Percentiles rank a stretch among this genome's conserved stretches.
phyloP scores from a whole-genome alignment of 2,888 invertebrate species.

The Rhagophthalmus giganteus region DNA sequence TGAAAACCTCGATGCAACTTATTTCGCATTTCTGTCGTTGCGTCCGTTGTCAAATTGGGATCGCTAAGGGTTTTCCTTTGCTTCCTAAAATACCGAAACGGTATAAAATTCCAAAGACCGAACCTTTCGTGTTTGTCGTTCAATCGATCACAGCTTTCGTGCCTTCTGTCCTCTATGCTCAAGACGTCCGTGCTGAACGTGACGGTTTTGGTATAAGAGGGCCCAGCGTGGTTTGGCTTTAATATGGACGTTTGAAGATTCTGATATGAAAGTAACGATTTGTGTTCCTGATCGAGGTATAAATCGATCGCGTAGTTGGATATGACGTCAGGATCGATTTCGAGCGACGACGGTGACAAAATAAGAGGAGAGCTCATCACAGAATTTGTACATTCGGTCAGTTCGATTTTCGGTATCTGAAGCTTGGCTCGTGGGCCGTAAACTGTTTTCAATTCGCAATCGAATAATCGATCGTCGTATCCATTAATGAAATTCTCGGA shows the following conservation, averaged over 20 bases:
- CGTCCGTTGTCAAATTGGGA: constrained; percentile 6
- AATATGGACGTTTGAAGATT: constrained; percentile 49
- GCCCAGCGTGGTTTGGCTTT: constrained; percentile 35
- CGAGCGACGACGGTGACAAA: constrained; percentile 42
- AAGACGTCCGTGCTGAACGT: constrained; percentile 54
- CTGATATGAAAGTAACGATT: constrained; percentile 42
- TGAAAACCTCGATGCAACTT: too few species aligned
- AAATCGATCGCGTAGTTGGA: constrained; percentile 55
- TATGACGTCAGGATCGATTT: constrained; percentile 52
- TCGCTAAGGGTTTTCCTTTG: background rate
- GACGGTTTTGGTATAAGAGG: constrained; percentile 48
- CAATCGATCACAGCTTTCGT: constrained; percentile 10
- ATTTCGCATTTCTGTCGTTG: too few species aligned
- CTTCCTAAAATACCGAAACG: constrained; percentile 32
- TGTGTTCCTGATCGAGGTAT: constrained; percentile 51
- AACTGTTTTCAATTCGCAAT: constrained; percentile 20
- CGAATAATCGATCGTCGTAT: constrained; percentile 47
- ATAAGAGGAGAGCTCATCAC: constrained; percentile 21
- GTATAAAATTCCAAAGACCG: constrained; percentile 37
- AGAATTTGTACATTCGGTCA: constrained; percentile 12
- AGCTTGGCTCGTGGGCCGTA: constrained; percentile 1
- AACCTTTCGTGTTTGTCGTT: constrained; percentile 4
- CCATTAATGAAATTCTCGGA: constrained; percentile 50
- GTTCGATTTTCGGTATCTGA: constrained; percentile 7
- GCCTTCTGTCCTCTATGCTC: constrained; percentile 42